Evolutionary conservation across 2,888 invertebrate species (phyloP), one percentile per base, ranked within the genome.

Genomic region (Aporophyla lueneburgensis): DNA sequence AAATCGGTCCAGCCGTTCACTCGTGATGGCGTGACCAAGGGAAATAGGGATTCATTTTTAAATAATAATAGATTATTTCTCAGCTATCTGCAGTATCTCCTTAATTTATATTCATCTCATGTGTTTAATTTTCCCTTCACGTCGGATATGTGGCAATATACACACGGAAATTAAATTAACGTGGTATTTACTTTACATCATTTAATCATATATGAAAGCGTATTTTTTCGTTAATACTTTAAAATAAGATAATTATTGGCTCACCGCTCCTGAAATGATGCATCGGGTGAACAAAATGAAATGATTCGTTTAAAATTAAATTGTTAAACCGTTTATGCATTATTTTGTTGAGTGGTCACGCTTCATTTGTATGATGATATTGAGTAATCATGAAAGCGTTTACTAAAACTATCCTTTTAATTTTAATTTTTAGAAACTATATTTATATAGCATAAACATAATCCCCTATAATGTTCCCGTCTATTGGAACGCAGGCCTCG

Each of bases 191-290:
- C 46, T 33, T 68, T 14, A 58, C 14, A 54, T 66, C 12, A 54
- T 68, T 70, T 51, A 40, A n/a, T 40, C n/a, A 43, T 27, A 33
- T 63, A 54, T 54, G 12, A 21, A 54, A 61, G n/a, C 71, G 10
- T 54, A 43, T 69, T 58, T 73, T 77, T 51, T 53, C 40, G 46
- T 73, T 58, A 56, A 58, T 69, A 62, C 46, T 76, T 73, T 46
- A 46, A 62, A 71, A 77, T 58, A 59, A 62, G 61, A 27, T 19
- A 62, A 67, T 81, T 73, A 62, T 54, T 33, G 58, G 69, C 19
- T 63, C 27, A 43, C 61, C 58, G 33, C 40, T 53, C 14, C 46
- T 49, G 54, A 59, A 61, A 76, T 27, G 69, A 68, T 49, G 66
- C 53, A 54, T 14, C 9, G 58, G 14, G 12, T 24, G 46, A 7